Evolutionary conservation across 2,888 invertebrate species (phyloP).

Genomic region (Crocallis elinguaria): DNA sequence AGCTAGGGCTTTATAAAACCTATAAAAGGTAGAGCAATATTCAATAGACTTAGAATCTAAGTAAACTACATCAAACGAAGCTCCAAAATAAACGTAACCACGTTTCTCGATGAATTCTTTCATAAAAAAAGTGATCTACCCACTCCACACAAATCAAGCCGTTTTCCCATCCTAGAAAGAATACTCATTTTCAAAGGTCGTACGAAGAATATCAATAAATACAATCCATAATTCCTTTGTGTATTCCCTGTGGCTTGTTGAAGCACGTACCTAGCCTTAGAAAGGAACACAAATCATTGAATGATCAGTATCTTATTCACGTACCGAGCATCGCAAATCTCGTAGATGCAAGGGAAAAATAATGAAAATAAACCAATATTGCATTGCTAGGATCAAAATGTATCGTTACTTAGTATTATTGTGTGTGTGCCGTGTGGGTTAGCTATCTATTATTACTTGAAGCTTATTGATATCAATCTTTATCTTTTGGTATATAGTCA

Average conservation of each 20-base stretch:
- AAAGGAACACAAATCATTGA: conserved; percentile 26
- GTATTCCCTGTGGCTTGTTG: conserved; percentile 18
- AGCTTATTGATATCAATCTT: too few relatives aligned
- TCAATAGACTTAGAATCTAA: too few relatives aligned
- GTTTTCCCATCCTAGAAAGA: neutral
- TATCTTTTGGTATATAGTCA: too few relatives aligned
- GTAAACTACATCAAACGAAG: too few relatives aligned
- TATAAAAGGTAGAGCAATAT: too few relatives aligned
- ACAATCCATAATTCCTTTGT: conserved; percentile 20
- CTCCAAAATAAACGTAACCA: too few relatives aligned
- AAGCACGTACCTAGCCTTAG: conserved; percentile 23
- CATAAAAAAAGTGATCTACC: too few relatives aligned
- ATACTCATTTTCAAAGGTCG: conserved; percentile 6
- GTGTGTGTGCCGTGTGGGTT: too few relatives aligned
- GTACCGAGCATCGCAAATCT: conserved; percentile 22
- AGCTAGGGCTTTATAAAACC: too few relatives aligned
- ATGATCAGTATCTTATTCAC: conserved; percentile 24
- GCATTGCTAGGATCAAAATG: neutral
- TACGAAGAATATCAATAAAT: conserved; percentile 24
- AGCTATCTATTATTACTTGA: too few relatives aligned
- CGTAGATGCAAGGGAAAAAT: conserved; percentile 18
- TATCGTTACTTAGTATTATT: too few relatives aligned
- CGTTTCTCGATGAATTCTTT: neutral
- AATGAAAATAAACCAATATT: conserved; percentile 6
- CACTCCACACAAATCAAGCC: neutral